phyloP scores from a whole-genome alignment of 2,888 invertebrate genomes.

The Anagyrus pseudococci region DNA sequence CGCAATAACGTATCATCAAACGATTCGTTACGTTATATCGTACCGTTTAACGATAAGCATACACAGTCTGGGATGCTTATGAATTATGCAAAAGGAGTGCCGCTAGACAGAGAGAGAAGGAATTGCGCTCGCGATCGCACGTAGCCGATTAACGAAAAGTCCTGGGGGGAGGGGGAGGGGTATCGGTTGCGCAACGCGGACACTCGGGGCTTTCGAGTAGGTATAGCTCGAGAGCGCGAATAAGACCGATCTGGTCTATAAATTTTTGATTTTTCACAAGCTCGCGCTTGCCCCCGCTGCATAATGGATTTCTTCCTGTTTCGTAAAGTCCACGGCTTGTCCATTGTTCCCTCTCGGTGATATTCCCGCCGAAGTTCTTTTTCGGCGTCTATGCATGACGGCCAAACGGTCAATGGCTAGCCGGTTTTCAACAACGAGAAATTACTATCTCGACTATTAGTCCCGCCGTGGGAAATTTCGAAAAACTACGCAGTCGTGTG shows the following conservation, averaged over 20 bases:
- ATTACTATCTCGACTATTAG: too few species aligned
- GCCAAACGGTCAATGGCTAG: too few species aligned
- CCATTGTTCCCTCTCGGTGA: too few species aligned
- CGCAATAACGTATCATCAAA: not conserved
- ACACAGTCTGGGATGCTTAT: constrained; percentile 29
- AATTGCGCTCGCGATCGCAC: constrained; percentile 1
- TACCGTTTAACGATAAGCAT: not conserved
- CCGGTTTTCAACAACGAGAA: too few species aligned
- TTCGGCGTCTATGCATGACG: too few species aligned
- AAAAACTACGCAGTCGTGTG: too few species aligned
- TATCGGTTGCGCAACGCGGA: constrained; percentile 18
- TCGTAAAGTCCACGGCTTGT: constrained; percentile 9
- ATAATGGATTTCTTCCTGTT: constrained; percentile 30
- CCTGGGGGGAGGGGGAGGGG: too few species aligned
- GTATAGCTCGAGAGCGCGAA: too few species aligned
- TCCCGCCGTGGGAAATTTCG: too few species aligned
- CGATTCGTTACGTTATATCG: constrained; percentile 12
- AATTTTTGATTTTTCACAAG: constrained; percentile 18
- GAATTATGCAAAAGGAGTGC: constrained; percentile 37
- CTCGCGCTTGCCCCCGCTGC: not conserved
- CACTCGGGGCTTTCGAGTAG: not conserved
- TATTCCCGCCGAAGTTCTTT: too few species aligned
- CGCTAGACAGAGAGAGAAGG: constrained; percentile 16
- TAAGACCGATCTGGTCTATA: constrained; percentile 22
- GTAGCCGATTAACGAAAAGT: constrained; percentile 30